Conservation (phyloP, 2,113 vertebrate genomes). For the Chionomys nivalis region DNA sequence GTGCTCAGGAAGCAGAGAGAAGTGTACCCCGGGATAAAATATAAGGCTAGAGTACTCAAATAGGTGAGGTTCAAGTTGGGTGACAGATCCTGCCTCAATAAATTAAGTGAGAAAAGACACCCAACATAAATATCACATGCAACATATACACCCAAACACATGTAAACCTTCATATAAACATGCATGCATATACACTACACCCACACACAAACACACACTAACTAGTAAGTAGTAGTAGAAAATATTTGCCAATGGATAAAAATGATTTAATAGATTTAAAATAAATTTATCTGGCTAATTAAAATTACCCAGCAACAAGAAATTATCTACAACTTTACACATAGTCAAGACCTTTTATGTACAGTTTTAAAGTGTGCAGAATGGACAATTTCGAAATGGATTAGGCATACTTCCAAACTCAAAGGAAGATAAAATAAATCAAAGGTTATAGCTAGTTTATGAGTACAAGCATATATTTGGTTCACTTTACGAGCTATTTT, state of each 20-base stretch:
- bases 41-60: background rate
- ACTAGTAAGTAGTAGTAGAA: background rate
- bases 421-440: background rate
- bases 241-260: background rate
- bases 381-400: background rate
- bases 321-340: background rate
- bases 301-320: background rate
- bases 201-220: rapidly evolving
- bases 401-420: background rate
- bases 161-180: background rate
- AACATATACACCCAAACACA: background rate
- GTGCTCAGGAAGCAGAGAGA: background rate
- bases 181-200: too few species aligned
- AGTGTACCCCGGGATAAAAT: background rate
- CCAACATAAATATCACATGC: background rate
- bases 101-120: background rate
- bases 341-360: background rate
- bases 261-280: background rate
- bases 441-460: background rate
- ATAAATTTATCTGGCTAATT: background rate
- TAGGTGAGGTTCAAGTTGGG: background rate
- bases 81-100: background rate
- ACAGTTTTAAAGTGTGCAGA: background rate
- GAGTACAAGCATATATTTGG: background rate
- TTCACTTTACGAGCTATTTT: background rate